Percentiles rank a stretch among this genome's conserved stretches.
Evolutionary conservation across 2,888 invertebrate species (phyloP).

Genomic region (Zaprionus lineosus): DNA sequence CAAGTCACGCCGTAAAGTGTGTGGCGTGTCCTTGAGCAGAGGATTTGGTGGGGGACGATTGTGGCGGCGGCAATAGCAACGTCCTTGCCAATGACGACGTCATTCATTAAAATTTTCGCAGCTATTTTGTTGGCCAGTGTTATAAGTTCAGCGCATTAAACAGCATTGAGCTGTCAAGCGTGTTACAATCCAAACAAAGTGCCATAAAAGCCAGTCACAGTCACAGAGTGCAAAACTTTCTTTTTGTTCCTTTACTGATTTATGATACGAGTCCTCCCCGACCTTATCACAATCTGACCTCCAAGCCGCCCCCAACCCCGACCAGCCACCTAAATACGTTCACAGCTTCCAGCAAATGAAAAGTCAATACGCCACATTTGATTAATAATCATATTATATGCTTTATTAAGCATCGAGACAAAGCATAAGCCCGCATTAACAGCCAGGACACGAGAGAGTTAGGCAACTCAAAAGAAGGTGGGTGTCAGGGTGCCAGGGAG

Average conservation of each 20-base stretch:
- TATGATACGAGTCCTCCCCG: conserved; percentile 39
- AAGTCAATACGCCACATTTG: conserved; percentile 73
- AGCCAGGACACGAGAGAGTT: too few species aligned
- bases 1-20: too few species aligned
- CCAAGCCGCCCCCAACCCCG: conserved; percentile 7
- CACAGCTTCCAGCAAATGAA: conserved; percentile 42
- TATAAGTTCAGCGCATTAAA: conserved; percentile 69
- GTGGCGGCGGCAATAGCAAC: conserved; percentile 1
- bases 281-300: conserved; percentile 15
- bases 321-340: background rate
- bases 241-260: conserved; percentile 49
- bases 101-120: conserved; percentile 71
- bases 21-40: conserved; percentile 4
- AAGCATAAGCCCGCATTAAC: conserved; percentile 9
- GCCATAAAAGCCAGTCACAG: conserved; percentile 70
- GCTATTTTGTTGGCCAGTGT: conserved; percentile 40
- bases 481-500: too few species aligned
- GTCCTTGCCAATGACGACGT: conserved; percentile 65
- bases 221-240: conserved; percentile 57
- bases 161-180: conserved; percentile 76
- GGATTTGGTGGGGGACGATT: background rate
- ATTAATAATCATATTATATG: conserved; percentile 77
- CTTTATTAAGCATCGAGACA: conserved; percentile 67
- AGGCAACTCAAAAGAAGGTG: too few species aligned
- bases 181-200: conserved; percentile 73